Evolutionary conservation across 1,140 invertebrate genomes (phyloP).

Genomic region (Trypoxylus dichotomus): DNA sequence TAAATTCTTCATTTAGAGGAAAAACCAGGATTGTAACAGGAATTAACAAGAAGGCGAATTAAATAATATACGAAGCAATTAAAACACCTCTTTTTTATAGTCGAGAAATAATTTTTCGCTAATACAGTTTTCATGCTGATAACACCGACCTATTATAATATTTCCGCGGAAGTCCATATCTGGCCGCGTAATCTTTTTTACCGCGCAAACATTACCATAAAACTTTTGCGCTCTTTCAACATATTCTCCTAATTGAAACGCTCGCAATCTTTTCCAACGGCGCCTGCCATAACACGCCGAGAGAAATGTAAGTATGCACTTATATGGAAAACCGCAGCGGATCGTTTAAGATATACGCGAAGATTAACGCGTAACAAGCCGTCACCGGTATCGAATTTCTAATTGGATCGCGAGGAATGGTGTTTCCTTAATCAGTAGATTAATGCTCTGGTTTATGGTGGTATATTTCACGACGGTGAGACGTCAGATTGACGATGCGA

Average conservation of each 20-base stretch:
- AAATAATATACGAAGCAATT: too few species aligned
- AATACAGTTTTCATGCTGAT: too few species aligned
- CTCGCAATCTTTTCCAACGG: neutral
- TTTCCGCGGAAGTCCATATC: neutral
- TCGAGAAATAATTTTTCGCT: too few species aligned
- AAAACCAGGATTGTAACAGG: neutral
- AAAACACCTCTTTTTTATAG: too few species aligned
- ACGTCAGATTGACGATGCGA: neutral
- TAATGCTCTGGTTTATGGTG: neutral
- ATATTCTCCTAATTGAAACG: neutral
- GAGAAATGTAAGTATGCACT: neutral
- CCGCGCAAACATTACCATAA: neutral
- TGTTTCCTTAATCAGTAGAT: neutral
- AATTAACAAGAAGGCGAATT: too few species aligned
- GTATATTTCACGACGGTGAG: neutral
- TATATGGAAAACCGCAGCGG: neutral
- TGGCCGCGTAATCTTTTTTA: neutral
- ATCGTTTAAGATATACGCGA: neutral
- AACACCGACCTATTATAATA: too few species aligned
- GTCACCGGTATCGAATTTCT: neutral
- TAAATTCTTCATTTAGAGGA: constrained; percentile 2
- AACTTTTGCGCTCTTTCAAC: neutral
- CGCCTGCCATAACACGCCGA: neutral
- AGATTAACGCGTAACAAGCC: neutral
- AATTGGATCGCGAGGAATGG: neutral